These are phyloP conservation scores for Anisognathus igniventris DNA, from an alignment of 2,797 vertebrate species.

Conservation along the genomic window DNA sequence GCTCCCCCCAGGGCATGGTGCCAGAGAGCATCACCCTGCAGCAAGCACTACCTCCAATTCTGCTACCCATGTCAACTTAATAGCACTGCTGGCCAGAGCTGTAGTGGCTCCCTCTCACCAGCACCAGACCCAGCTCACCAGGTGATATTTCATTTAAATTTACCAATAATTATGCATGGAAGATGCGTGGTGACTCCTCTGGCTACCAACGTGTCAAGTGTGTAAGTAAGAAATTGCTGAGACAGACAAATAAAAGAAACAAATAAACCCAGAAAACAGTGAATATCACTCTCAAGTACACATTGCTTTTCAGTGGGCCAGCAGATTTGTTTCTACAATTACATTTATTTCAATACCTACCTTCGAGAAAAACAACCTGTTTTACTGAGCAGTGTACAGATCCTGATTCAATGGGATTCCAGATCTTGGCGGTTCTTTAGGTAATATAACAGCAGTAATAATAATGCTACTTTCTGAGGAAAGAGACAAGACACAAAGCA, in stretches of 20 bases:
- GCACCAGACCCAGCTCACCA: neutral
- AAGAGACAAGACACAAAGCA: slow-evolving; percentile 73
- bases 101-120: neutral
- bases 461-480: slow-evolving; percentile 16
- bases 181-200: neutral
- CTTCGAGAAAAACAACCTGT: neutral
- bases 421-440: neutral
- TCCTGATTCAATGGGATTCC: neutral
- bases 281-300: neutral
- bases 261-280: neutral
- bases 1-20: rapidly evolving
- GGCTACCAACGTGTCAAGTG: neutral
- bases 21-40: neutral
- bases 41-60: neutral
- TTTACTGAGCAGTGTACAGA: neutral
- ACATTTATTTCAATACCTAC: neutral
- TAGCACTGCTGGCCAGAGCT: neutral
- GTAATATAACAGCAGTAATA: neutral
- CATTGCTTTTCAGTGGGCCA: slow-evolving; percentile 15
- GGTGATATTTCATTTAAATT: neutral
- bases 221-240: neutral
- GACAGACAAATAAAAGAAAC: neutral
- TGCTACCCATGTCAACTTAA: neutral
- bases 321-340: neutral
- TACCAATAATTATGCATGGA: neutral